phyloP scores from a whole-genome alignment of 2,888 invertebrate species.

The Cantharis rufa region DNA sequence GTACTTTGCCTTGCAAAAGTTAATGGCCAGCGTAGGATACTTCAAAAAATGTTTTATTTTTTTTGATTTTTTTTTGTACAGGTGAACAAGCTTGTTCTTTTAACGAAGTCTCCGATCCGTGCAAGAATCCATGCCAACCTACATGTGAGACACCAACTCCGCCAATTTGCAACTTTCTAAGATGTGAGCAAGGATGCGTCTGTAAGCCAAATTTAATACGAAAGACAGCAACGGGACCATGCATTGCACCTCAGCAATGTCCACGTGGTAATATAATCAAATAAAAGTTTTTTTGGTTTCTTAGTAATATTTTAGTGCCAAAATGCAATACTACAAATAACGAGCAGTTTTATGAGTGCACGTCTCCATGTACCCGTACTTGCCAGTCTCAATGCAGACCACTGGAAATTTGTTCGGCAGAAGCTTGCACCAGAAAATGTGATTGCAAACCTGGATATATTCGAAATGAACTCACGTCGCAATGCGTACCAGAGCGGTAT shows the following conservation, averaged over 20 bases:
- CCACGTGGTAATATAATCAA: conserved; percentile 12
- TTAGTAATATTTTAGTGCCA: not conserved
- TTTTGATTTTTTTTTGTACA: not conserved
- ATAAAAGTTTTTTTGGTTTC: not conserved
- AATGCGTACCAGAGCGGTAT: not conserved
- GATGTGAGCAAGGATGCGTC: conserved; percentile 26
- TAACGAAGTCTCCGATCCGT: conserved; percentile 7
- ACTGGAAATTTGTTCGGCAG: not conserved
- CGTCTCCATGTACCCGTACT: not conserved
- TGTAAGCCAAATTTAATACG: conserved; percentile 26
- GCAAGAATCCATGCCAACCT: conserved; percentile 14
- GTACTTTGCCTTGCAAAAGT: not conserved
- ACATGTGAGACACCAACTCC: conserved; percentile 16
- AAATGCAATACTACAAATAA: not conserved
- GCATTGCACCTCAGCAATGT: conserved; percentile 24
- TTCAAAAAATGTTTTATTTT: not conserved
- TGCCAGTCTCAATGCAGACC: not conserved
- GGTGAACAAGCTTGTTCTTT: not conserved
- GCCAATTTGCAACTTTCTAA: not conserved
- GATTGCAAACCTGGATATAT: not conserved
- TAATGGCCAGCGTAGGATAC: not conserved
- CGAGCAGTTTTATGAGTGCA: not conserved
- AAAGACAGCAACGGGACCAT: conserved; percentile 15
- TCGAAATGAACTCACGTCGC: not conserved
- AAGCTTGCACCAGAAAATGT: not conserved